Base-by-base conservation (phyloP, 2,113 vertebrate genomes). In the Scolopax mira region DNA sequence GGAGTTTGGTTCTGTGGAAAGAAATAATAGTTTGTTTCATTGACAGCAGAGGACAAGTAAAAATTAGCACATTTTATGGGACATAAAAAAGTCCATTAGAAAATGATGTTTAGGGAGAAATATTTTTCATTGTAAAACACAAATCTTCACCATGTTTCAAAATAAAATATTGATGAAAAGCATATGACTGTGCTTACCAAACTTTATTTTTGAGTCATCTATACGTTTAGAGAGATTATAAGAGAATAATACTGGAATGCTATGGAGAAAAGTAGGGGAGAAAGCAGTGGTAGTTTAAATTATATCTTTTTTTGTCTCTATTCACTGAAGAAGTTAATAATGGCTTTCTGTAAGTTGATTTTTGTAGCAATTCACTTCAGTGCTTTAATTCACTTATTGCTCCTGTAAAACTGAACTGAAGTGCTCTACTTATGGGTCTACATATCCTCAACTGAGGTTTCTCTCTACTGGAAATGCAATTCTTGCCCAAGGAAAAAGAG, bases 1-100 rank as follows among this genome's bases (percentile, higher is more conserved):
- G 75, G 87, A 88, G 74, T 66, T 94, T 87, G 60, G 66, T 94
- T 91, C 89, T 91, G 83, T 3, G 13, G 93, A 94, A 95, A 94
- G 95, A 95, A 94, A 91, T 95, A 97, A 95, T 91, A 96, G 73
- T 94, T 93, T 96, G 85, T 96, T 97, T 94, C 94, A 81, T 17
- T 96, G 95, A 95, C 91, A 95, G 77, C 72, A 89, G 79, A 93
- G 74, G 88, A 95, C 89, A 97, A 95, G 85, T 89, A 96, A 95
- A 96, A 95, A 97, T 95, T 90, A 94, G 55, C 58, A 71, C 85
- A 82, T 96, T 95, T 96, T 95, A 92, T 85, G 88, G 66, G 79
- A 94, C 94, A 95, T 86, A 90, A 91, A 94, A 82, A 79, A 91
- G 64, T 71, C 75, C 73, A 94, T 97, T 90, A 95, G 88, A 94